Conservation (phyloP, 2,113 vertebrate genomes). For the Neolamprologus variostigma region DNA sequence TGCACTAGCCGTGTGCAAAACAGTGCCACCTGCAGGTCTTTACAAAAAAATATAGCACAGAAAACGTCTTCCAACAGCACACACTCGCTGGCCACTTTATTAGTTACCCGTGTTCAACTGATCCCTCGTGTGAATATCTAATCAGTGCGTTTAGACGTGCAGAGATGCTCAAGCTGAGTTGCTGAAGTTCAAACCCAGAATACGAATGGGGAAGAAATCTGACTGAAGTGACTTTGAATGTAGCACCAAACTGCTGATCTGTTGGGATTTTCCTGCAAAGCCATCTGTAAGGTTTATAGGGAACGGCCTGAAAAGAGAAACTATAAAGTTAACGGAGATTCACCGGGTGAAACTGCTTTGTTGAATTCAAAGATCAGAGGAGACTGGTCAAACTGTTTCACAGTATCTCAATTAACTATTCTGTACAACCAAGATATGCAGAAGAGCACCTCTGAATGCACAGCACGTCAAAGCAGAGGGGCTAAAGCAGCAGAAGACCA, state of each 20-base stretch:
- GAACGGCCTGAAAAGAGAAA: not conserved
- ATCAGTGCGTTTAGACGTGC: not conserved
- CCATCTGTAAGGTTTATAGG: not conserved
- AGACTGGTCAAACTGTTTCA: not conserved
- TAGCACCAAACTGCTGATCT: not conserved
- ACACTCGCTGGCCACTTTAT: not conserved
- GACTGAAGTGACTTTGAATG: not conserved
- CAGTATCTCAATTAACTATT: not conserved
- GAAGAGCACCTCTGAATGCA: not conserved
- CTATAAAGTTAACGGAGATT: not conserved
- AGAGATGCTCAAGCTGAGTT: not conserved
- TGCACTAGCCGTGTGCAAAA: not conserved
- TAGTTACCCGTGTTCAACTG: not conserved
- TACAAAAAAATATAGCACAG: not conserved
- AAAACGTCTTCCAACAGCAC: not conserved
- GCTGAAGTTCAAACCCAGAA: not conserved
- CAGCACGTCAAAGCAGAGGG: not conserved
- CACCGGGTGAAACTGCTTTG: not conserved
- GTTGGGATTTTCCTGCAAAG: not conserved
- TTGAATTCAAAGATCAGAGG: not conserved
- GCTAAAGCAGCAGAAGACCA: not conserved
- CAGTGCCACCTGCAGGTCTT: conserved; percentile 30
- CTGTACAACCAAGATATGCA: not conserved
- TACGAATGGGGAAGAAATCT: not conserved
- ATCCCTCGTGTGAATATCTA: not conserved